phyloP scores from a whole-genome alignment of 2,797 vertebrate species.

The Sorex maritimensis region DNA sequence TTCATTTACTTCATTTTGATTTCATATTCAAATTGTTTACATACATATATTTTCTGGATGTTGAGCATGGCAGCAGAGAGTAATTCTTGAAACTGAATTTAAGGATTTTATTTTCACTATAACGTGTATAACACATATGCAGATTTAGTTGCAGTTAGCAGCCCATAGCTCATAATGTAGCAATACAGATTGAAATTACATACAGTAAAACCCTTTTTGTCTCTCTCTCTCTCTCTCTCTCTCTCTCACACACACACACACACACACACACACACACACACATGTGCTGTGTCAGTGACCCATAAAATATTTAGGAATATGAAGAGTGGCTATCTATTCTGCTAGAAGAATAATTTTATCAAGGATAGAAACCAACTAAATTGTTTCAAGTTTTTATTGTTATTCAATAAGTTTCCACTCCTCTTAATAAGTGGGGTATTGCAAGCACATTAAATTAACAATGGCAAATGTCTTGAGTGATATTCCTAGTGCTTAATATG shows the following conservation, averaged over 20 bases:
- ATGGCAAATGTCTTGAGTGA: not conserved
- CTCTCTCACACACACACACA: too few relatives aligned
- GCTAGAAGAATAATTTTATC: conserved; percentile 17
- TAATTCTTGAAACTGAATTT: not conserved
- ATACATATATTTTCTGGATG: not conserved
- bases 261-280: too few relatives aligned
- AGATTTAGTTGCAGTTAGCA: not conserved
- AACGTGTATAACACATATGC: not conserved
- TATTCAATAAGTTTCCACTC: not conserved
- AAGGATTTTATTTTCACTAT: conserved; percentile 25
- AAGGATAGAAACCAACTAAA: conserved; percentile 14
- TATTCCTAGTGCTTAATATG: conserved; percentile 21
- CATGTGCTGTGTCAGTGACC: not conserved
- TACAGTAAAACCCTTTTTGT: not conserved
- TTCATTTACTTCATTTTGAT: conserved; percentile 14
- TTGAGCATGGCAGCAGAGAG: not conserved
- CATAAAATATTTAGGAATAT: not conserved
- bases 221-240: too few relatives aligned
- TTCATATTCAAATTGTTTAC: not conserved
- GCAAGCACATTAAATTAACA: not conserved
- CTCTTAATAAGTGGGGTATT: conserved; percentile 16
- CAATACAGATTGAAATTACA: conserved; percentile 28
- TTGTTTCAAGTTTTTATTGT: conserved; percentile 52
- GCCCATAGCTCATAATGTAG: not conserved
- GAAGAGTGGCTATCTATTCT: not conserved